Evolutionary conservation across 2,797 vertebrate genomes (phyloP).

Genomic region (Nyctibius grandis): DNA sequence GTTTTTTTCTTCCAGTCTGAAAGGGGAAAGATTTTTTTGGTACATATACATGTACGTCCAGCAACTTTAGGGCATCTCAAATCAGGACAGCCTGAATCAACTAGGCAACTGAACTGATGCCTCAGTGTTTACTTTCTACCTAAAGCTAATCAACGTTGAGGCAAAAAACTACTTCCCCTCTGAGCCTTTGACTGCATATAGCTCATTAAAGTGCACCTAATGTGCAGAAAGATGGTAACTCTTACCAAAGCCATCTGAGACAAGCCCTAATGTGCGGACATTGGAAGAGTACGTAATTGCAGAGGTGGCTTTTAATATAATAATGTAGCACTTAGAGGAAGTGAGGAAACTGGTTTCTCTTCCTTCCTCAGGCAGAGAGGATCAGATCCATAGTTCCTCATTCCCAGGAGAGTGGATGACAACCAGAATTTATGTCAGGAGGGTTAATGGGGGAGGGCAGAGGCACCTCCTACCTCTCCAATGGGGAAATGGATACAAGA

Average conservation of each 20-base stretch:
- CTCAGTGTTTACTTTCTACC: neutral
- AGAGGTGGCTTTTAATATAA: neutral
- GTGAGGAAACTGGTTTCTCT: neutral
- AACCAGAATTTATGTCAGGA: constrained; percentile 10
- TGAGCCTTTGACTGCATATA: neutral
- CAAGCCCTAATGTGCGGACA: neutral
- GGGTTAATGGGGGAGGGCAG: neutral
- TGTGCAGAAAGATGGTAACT: neutral
- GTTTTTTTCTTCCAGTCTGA: neutral
- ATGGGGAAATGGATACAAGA: neutral
- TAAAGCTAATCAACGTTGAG: neutral
- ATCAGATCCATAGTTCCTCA: neutral
- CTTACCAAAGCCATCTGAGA: neutral
- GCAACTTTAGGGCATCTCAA: neutral
- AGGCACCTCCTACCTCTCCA: neutral
- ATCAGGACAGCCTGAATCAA: neutral
- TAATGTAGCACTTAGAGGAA: constrained; percentile 31
- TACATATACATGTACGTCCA: neutral
- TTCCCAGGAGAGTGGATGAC: neutral
- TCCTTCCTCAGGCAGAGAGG: neutral
- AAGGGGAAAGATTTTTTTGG: neutral
- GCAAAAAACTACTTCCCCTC: neutral
- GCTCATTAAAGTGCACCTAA: neutral
- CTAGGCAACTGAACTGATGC: neutral
- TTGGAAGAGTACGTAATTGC: neutral